Evolutionary conservation across 2,113 vertebrate genomes (phyloP), one percentile per base, ranked within the genome.

Genomic region (Cyprinodon variegatus): DNA sequence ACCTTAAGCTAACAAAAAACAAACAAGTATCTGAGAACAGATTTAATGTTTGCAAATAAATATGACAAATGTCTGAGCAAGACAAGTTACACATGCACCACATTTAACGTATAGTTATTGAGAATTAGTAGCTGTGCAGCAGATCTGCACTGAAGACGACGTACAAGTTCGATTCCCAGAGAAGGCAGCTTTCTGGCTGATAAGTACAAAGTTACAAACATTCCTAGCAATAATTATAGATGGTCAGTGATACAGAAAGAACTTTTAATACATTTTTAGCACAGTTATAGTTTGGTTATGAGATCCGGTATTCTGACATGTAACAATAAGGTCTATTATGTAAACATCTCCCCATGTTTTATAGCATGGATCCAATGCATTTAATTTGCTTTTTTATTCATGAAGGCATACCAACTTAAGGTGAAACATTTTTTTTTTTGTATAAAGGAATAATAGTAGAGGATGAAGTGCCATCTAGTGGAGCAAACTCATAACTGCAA

Each of bases 41-140:
- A 66, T 90, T 84, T 89, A 86, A 53, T 88, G 68, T 41, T 37
- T 76, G 75, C 77, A 79, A 69, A 79, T 71, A 65, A 76, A 60
- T 1, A 70, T 65, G 3, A 64, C n/a, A 41, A 63, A 17, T 57
- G 65, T 67, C 70, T 62, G 66, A 48, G 61, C 64, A 70, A 77
- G 40, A 70, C 53, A 61, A 17, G 62, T 79, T 29, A 75, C 6
- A 75, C 59, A 61, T 37, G 36, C 15, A 69, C 36, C 74, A 69
- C 11, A 65, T 61, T 62, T 66, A 70, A 68, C 62, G 40, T 29
- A 15, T 38, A 63, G 40, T 36, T 41, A 53, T 10, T 40, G 36
- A 61, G 64, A 69, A 45, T 82, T 7, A n/a, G 22, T 40, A 64
- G n/a, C 62, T 70, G 68, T 63, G 63, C 13, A 74, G 12, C 61